phyloP scores from a whole-genome alignment of 2,888 invertebrate genomes.

The Ichneumoninae sp. region DNA sequence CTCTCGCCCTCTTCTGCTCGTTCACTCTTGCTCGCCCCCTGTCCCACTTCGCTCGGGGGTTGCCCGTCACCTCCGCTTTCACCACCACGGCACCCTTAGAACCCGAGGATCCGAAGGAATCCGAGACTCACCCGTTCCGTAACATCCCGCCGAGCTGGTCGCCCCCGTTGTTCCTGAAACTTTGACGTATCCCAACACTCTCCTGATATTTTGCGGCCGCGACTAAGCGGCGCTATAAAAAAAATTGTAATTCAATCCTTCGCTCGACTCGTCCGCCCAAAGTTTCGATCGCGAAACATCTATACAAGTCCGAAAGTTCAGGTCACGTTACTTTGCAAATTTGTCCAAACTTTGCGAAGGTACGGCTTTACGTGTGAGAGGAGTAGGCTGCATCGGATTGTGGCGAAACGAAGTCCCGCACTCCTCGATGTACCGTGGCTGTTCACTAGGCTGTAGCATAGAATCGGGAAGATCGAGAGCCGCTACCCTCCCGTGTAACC shows the following conservation, averaged over 20 bases:
- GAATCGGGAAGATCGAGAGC: slow-evolving; percentile 58
- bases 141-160: slow-evolving; percentile 21
- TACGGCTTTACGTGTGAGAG: slow-evolving; percentile 14
- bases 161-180: slow-evolving; percentile 26
- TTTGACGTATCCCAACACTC: slow-evolving; percentile 53
- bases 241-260: background rate
- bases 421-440: background rate
- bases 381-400: slow-evolving; percentile 51
- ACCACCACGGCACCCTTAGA: slow-evolving; percentile 46
- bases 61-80: slow-evolving; percentile 61
- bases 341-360: slow-evolving; percentile 20
- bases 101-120: slow-evolving; percentile 61
- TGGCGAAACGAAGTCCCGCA: slow-evolving; percentile 34
- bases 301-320: background rate
- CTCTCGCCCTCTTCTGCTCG: slow-evolving; percentile 45
- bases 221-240: background rate
- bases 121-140: slow-evolving; percentile 46
- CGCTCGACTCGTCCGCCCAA: background rate
- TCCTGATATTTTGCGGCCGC: slow-evolving; percentile 29
- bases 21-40: slow-evolving; percentile 39
- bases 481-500: slow-evolving; percentile 20
- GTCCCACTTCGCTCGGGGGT: slow-evolving; percentile 49
- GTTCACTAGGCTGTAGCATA: background rate
- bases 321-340: background rate
- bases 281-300: background rate